A percentile compares a stretch with the other conserved stretches of the same genome.
Conservation (phyloP, 2,113 vertebrate genomes). For the Psittacula cyanocephala region DNA sequence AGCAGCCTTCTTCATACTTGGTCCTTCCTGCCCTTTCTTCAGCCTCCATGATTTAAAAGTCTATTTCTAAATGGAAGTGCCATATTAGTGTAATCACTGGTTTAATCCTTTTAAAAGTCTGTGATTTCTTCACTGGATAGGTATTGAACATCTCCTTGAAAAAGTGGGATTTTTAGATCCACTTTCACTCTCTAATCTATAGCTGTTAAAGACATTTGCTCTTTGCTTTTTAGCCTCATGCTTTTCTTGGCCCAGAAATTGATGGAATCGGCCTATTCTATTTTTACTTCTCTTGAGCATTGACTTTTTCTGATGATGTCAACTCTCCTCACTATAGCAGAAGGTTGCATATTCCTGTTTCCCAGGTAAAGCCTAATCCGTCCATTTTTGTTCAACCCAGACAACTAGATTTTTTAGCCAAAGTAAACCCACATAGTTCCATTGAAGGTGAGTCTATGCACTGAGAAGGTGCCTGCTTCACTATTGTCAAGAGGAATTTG, state of each 20-base stretch:
- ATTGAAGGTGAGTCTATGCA: neutral
- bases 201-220: conserved; percentile 35
- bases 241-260: conserved; percentile 44
- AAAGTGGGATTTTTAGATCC: conserved; percentile 61
- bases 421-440: neutral
- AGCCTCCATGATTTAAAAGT: neutral
- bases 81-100: conserved; percentile 50
- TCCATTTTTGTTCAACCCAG: neutral
- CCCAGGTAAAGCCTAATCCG: neutral
- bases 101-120: conserved; percentile 59
- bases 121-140: conserved; percentile 20
- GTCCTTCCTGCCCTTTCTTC: conserved; percentile 8
- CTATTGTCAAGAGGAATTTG: neutral
- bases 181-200: conserved; percentile 60
- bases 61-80: conserved; percentile 27
- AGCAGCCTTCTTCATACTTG: neutral
- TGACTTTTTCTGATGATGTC: conserved; percentile 36
- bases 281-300: conserved; percentile 25
- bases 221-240: conserved; percentile 20
- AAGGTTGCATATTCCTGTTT: neutral
- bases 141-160: conserved; percentile 52
- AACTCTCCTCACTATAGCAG: neutral
- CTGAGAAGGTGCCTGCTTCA: neutral
- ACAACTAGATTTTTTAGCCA: neutral
- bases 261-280: conserved; percentile 45